These are phyloP conservation scores for Agriotes lineatus DNA, from an alignment of 2,888 invertebrate genomes.

Conservation along the genomic window DNA sequence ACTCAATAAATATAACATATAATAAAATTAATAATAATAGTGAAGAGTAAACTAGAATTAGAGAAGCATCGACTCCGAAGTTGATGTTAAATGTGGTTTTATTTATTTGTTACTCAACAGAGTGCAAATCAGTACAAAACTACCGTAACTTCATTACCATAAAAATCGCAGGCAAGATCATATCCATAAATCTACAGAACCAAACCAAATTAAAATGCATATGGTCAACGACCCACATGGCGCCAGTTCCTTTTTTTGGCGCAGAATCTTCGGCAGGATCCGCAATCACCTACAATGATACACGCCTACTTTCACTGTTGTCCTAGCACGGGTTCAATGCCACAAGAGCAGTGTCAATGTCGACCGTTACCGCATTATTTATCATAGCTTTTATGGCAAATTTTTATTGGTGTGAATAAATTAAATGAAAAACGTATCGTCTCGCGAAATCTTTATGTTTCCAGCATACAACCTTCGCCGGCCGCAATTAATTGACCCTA, in stretches of 20 bases:
- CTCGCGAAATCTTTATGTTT: neutral
- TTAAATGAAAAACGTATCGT: neutral
- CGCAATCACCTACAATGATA: conserved; percentile 26
- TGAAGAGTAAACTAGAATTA: no score
- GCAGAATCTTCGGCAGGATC: conserved; percentile 21
- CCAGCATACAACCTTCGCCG: neutral
- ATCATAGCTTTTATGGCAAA: conserved; percentile 21
- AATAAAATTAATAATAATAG: no score
- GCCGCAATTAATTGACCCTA: no score
- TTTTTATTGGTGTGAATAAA: conserved; percentile 18
- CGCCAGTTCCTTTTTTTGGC: conserved; percentile 9
- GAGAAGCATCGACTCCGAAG: no score
- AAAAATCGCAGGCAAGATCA: neutral
- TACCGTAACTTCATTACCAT: neutral
- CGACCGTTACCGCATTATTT: conserved; percentile 35
- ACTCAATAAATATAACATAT: no score
- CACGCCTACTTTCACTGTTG: conserved; percentile 40
- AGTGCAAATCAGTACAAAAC: no score
- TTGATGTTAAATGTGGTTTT: no score
- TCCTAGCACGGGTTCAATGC: conserved; percentile 38
- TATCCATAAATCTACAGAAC: neutral
- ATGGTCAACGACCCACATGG: conserved; percentile 16
- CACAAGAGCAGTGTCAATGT: conserved; percentile 40
- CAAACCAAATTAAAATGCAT: conserved; percentile 15
- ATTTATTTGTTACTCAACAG: no score